These are phyloP conservation scores for Chlorodrepanis virens DNA, from an alignment of 2,113 vertebrate species.

Conservation along the genomic window DNA sequence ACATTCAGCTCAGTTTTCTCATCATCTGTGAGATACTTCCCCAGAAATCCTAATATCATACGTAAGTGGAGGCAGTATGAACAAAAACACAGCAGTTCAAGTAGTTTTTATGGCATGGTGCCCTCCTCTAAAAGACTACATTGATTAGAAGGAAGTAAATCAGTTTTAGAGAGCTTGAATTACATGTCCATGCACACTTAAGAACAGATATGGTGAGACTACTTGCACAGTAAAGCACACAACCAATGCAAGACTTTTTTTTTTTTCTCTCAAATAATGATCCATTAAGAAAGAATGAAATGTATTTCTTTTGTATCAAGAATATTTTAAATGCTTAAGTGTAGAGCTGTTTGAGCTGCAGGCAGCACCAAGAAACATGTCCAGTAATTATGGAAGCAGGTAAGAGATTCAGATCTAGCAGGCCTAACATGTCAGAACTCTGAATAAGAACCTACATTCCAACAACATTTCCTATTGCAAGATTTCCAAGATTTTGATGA, in stretches of 20 bases:
- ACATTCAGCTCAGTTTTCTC: background rate
- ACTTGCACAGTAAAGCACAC: background rate
- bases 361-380: conserved; percentile 5
- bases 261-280: background rate
- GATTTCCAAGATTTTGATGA: conserved; percentile 62
- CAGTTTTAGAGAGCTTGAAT: background rate
- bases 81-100: background rate
- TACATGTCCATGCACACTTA: background rate
- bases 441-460: conserved; percentile 43
- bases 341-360: background rate
- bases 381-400: conserved; percentile 6
- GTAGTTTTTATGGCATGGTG: background rate
- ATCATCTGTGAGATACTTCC: background rate
- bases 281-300: background rate
- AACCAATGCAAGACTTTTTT: background rate
- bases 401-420: conserved; percentile 37
- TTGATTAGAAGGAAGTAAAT: background rate
- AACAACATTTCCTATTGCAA: conserved; percentile 55
- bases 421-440: conserved; percentile 26
- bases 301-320: background rate
- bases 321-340: background rate
- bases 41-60: background rate
- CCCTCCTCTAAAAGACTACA: background rate
- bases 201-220: background rate
- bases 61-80: accelerated